Conservation (phyloP, 2,113 vertebrate species). For the Tylochromis polylepis region DNA sequence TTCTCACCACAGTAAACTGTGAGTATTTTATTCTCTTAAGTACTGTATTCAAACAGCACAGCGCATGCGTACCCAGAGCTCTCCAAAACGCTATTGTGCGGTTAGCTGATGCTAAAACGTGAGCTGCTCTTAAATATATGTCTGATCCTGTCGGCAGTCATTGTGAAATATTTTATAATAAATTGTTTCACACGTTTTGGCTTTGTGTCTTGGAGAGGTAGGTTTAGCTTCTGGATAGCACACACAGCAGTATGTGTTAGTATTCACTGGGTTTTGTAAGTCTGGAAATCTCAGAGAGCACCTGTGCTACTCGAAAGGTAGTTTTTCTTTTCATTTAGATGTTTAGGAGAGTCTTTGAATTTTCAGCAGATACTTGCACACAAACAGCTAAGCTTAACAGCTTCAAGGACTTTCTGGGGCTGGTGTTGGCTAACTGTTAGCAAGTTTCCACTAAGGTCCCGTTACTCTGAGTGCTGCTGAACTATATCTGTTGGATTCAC, state of each 20-base stretch:
- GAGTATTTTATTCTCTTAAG: constrained; percentile 37
- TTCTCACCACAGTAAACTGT: constrained; percentile 72
- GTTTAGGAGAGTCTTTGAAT: background rate
- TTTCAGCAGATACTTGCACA: background rate
- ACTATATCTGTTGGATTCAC: background rate
- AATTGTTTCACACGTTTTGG: background rate
- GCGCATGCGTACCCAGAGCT: background rate
- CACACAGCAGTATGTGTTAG: background rate
- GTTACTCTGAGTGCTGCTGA: background rate
- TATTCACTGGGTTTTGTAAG: background rate
- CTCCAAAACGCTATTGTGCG: background rate
- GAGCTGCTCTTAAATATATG: background rate
- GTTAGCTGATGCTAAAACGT: background rate
- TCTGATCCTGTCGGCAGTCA: background rate
- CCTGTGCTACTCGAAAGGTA: background rate
- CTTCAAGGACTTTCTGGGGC: background rate
- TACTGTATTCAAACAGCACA: fast-evolving
- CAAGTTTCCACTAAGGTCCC: background rate
- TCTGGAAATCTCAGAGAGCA: background rate
- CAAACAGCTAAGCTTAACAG: background rate
- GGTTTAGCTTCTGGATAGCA: background rate
- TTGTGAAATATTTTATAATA: background rate
- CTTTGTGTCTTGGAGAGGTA: background rate
- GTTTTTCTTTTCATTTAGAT: background rate
- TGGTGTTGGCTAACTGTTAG: background rate